Base-by-base conservation (phyloP, 2,888 invertebrate genomes). In the Allygus modestus region DNA sequence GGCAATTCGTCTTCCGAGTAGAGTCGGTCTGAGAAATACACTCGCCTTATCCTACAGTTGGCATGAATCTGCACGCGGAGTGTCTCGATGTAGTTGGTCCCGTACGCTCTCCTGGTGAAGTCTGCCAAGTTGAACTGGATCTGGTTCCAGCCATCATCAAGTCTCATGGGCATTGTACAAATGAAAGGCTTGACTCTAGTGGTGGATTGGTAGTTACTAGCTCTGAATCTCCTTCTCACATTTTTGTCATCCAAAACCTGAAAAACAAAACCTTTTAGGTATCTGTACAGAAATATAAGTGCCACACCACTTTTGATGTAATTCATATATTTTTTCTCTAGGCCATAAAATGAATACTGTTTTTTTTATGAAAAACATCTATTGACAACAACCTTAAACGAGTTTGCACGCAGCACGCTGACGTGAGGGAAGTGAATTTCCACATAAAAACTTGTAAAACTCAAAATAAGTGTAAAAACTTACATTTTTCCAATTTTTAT, bases 161-260 rank as follows among this genome's bases (percentile, higher is more conserved):
- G 92, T 84, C 98, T 92, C 95, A 99, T 96, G 0, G 98, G 98
- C 98, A 98, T 98, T 9, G 98, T 97, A 89, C 98, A 98, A 88
- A 98, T 98, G 90, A 98, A 99, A n/a, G 98, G 97, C 90, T 97
- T 97, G 12, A 98, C 97, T 88, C 97, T 92, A 0, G 98, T 98
- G 17, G 97, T 97, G 58, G 97, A 97, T 90, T 98, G 98, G 91
- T 97, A 99, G 91, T 99, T 99, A 89, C 98, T 98, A 7, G 88
- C 88, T 85, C 89, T 84, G 82, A 89, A 91, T 87, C 95, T 90
- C 89, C 98, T 91, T 86, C 97, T 92, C 54, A 98, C 96, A 91
- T 97, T 97, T 91, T 98, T 98, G 90, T 99, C 98, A 91, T 99
- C 98, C 88, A 98, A 92, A 84, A 98, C 96, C 97, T 98, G 89